Percentiles rank a stretch among this genome's conserved stretches.
phyloP scores from a whole-genome alignment of 2,113 vertebrate genomes.

The Vulpes lagopus region DNA sequence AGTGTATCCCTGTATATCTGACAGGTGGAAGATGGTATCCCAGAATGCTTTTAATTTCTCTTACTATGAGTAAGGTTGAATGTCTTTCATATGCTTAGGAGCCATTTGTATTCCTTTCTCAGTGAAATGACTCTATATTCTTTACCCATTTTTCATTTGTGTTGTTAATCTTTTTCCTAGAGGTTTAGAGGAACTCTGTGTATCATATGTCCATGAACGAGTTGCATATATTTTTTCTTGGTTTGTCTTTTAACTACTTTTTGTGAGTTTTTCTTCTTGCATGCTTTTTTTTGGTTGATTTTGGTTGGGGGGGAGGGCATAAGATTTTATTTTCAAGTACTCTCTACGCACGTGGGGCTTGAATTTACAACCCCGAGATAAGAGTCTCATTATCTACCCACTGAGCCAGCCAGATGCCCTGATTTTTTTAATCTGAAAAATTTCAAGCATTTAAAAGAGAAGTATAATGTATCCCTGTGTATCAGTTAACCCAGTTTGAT shows the following conservation, averaged over 20 bases:
- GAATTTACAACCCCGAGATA: not conserved
- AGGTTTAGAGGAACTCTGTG: not conserved
- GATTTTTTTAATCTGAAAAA: not conserved
- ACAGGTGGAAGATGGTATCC: not conserved
- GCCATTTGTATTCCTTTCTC: slow-evolving; percentile 43
- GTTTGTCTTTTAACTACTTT: slow-evolving; percentile 15
- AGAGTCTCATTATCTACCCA: not conserved
- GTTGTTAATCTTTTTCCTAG: slow-evolving; percentile 14
- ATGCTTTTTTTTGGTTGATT: not conserved
- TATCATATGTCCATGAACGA: not conserved
- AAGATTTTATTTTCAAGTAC: not conserved
- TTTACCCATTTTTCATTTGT: not conserved
- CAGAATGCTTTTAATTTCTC: slow-evolving; percentile 15
- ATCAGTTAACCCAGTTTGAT: not conserved
- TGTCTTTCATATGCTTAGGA: slow-evolving; percentile 30
- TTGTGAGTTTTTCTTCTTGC: not conserved
- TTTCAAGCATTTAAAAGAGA: not conserved
- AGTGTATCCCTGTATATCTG: not conserved
- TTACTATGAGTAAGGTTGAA: not conserved
- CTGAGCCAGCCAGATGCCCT: not conserved
- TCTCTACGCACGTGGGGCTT: not conserved
- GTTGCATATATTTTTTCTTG: not conserved
- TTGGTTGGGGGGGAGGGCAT: not conserved
- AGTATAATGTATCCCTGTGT: not conserved
- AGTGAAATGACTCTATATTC: slow-evolving; percentile 11